These are phyloP conservation scores for Drosophila aff. DNA, from an alignment of 1,140 invertebrate genomes.

Conservation along the genomic window DNA sequence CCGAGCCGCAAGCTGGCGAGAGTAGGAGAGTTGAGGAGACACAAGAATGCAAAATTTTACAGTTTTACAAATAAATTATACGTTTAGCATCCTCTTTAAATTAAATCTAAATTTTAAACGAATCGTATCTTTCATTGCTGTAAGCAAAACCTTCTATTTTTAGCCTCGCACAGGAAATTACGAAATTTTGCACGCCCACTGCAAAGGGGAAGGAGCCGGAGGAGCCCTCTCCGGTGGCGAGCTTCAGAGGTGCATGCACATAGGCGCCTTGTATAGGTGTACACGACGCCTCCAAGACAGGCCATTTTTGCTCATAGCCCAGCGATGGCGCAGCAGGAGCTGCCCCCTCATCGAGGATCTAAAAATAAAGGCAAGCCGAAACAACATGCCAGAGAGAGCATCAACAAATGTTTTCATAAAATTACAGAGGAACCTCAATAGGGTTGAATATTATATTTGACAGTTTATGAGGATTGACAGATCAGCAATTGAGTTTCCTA, in stretches of 20 bases:
- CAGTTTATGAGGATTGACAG: background rate
- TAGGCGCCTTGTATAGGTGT: conserved; percentile 13
- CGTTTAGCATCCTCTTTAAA: conserved; percentile 75
- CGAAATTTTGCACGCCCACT: conserved; percentile 63
- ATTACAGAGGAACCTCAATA: conserved; percentile 9
- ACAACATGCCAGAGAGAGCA: conserved; percentile 38
- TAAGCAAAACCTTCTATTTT: conserved; percentile 37
- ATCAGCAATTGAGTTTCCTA: background rate
- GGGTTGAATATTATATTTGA: no score
- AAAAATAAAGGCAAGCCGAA: conserved; percentile 60
- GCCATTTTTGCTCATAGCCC: conserved; percentile 47
- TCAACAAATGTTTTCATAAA: conserved; percentile 63
- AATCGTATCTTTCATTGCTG: conserved; percentile 36
- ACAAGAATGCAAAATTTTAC: conserved; percentile 74
- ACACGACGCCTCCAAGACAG: conserved; percentile 49
- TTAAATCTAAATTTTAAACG: conserved; percentile 56
- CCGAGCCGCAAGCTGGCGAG: conserved; percentile 51
- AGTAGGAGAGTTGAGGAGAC: conserved; percentile 64
- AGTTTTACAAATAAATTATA: conserved; percentile 70
- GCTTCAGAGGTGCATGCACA: conserved; percentile 7
- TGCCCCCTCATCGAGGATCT: conserved; percentile 54
- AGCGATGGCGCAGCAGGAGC: conserved; percentile 29
- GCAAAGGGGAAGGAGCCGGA: conserved; percentile 2
- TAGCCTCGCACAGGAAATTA: conserved; percentile 67
- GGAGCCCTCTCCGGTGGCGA: conserved; percentile 1